These are phyloP conservation scores for Agriopis leucophaearia DNA, from an alignment of 2,888 invertebrate species.

Conservation along the genomic window DNA sequence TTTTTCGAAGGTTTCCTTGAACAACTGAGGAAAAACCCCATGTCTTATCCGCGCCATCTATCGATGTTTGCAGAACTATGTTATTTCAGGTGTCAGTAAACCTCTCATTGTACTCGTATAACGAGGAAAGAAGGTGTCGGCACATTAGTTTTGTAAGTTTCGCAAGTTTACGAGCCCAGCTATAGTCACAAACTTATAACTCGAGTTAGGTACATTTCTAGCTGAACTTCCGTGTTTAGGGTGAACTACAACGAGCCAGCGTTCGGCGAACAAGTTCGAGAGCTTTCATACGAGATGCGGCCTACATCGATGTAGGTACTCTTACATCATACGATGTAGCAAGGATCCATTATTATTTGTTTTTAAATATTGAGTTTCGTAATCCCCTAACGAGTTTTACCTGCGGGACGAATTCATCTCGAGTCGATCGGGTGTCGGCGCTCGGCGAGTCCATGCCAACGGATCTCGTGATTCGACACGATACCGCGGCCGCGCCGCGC, in stretches of 20 bases:
- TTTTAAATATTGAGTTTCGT: constrained; percentile 42
- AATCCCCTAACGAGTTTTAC: constrained; percentile 35
- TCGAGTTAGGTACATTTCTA: neutral
- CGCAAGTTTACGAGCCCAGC: no score
- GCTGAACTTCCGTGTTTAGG: constrained; percentile 1
- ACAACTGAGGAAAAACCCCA: no score
- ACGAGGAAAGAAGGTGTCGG: no score
- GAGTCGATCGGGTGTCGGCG: constrained; percentile 4
- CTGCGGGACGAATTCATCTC: constrained; percentile 34
- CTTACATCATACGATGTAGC: constrained; percentile 22
- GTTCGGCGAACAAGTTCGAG: constrained; percentile 15
- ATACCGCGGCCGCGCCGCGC: constrained; percentile 19
- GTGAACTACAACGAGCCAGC: constrained; percentile 8
- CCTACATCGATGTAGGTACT: constrained; percentile 16
- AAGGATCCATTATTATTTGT: constrained; percentile 42
- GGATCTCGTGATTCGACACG: constrained; percentile 45
- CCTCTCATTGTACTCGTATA: no score
- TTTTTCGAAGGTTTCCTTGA: no score
- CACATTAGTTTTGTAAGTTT: no score
- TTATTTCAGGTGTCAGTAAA: no score
- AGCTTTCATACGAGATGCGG: constrained; percentile 27
- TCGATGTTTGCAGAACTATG: no score
- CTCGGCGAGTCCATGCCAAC: constrained; percentile 14
- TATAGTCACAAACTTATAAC: neutral
- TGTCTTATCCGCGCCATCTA: no score